These are phyloP conservation scores for Gymnothorax reevesii DNA, from an alignment of 2,797 vertebrate species.

Conservation along the genomic window DNA sequence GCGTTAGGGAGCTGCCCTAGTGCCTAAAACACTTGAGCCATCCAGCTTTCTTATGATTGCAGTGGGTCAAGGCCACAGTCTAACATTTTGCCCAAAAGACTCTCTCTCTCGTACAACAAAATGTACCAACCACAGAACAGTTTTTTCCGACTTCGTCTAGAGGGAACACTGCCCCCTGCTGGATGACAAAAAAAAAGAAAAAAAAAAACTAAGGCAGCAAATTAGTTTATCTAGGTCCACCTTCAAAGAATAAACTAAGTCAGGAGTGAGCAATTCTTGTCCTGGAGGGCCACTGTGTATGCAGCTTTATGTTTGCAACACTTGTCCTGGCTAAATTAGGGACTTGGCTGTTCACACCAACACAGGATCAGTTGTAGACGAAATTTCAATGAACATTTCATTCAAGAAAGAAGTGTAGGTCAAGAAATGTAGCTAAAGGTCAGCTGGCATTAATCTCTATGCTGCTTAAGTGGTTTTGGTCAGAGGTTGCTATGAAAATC, in stretches of 20 bases:
- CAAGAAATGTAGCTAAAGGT: no score
- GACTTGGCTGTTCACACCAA: no score
- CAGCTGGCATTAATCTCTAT: no score
- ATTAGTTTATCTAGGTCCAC: neutral
- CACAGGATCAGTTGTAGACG: no score
- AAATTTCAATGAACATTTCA: no score
- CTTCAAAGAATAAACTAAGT: neutral
- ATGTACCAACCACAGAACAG: neutral
- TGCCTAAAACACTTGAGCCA: neutral
- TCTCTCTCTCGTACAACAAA: neutral
- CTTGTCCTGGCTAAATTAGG: no score
- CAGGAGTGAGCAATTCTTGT: no score
- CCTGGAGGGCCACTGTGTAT: no score
- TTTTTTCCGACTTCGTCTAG: neutral
- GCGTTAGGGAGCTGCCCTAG: neutral
- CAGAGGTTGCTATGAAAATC: no score
- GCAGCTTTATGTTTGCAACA: no score
- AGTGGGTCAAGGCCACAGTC: neutral
- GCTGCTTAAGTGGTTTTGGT: no score
- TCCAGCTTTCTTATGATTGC: neutral
- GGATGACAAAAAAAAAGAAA: neutral
- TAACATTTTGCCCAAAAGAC: neutral
- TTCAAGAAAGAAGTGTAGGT: no score
- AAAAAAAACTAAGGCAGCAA: neutral
- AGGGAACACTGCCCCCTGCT: neutral